phyloP scores from a whole-genome alignment of 2,113 vertebrate species.

The Gnathochromis pfefferi region DNA sequence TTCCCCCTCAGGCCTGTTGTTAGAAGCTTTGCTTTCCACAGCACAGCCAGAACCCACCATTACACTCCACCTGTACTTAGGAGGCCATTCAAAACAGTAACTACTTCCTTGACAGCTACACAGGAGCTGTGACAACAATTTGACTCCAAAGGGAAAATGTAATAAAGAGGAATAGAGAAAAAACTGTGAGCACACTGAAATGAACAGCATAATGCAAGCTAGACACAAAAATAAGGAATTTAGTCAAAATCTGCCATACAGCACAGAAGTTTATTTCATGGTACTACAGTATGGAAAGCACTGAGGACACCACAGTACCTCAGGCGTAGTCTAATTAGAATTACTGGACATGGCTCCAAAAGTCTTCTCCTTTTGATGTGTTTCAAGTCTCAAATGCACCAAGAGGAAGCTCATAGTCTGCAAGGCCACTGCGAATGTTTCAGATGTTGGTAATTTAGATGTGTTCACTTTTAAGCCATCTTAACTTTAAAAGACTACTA shows the following conservation, averaged over 20 bases:
- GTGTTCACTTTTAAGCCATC: not conserved
- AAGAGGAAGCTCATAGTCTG: not conserved
- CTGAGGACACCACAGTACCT: not conserved
- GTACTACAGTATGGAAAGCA: not conserved
- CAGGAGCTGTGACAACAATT: not conserved
- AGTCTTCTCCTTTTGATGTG: not conserved
- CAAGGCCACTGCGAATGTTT: not conserved
- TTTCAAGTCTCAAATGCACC: not conserved
- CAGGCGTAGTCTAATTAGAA: not conserved
- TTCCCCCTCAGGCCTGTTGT: not conserved
- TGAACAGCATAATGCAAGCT: not conserved
- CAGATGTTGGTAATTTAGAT: not conserved
- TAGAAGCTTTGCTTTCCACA: not conserved
- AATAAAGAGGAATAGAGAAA: not conserved
- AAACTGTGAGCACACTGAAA: not conserved
- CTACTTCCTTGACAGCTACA: not conserved
- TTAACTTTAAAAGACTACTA: not conserved
- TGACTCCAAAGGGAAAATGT: not conserved
- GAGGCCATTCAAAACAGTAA: not conserved
- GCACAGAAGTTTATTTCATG: not conserved
- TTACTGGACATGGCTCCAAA: not conserved
- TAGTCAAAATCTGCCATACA: not conserved
- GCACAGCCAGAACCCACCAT: conserved; percentile 9
- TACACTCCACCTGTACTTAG: conserved; percentile 33
- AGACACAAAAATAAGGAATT: not conserved